Conservation (phyloP, 2,797 vertebrate genomes). For the Apodemus agrarius region DNA sequence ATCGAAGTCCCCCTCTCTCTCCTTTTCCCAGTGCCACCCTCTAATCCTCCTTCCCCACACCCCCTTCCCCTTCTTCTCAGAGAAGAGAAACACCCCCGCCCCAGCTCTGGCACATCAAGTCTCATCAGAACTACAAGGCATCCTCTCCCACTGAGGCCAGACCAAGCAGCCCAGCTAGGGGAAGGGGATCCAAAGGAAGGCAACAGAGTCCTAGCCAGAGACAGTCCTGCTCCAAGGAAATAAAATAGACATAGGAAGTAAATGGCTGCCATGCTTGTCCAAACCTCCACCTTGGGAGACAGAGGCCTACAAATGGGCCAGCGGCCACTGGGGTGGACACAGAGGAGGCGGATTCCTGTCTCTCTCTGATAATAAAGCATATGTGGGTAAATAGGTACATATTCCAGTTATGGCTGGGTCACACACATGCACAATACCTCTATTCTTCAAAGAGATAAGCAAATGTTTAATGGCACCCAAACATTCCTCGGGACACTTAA, state of each 20-base stretch:
- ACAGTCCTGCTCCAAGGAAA: background rate
- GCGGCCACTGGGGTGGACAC: rapidly evolving
- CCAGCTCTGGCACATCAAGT: background rate
- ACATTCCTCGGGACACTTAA: background rate
- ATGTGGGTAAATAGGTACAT: rapidly evolving
- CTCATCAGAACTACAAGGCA: background rate
- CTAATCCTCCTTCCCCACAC: background rate
- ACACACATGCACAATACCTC: rapidly evolving
- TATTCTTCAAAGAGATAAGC: no score
- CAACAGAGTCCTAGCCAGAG: background rate
- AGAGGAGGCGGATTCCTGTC: rapidly evolving
- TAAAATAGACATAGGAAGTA: background rate
- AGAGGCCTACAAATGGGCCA: background rate
- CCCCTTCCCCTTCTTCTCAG: background rate
- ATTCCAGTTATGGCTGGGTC: rapidly evolving
- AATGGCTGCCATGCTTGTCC: background rate
- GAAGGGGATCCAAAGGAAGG: background rate
- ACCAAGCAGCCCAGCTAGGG: background rate
- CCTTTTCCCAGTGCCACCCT: background rate
- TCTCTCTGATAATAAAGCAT: background rate
- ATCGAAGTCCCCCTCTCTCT: background rate
- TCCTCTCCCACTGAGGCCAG: background rate
- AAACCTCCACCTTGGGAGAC: background rate
- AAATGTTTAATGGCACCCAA: rapidly evolving
- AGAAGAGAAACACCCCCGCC: background rate